phyloP scores from a whole-genome alignment of 2,113 vertebrate genomes.

The Taurulus bubalis region DNA sequence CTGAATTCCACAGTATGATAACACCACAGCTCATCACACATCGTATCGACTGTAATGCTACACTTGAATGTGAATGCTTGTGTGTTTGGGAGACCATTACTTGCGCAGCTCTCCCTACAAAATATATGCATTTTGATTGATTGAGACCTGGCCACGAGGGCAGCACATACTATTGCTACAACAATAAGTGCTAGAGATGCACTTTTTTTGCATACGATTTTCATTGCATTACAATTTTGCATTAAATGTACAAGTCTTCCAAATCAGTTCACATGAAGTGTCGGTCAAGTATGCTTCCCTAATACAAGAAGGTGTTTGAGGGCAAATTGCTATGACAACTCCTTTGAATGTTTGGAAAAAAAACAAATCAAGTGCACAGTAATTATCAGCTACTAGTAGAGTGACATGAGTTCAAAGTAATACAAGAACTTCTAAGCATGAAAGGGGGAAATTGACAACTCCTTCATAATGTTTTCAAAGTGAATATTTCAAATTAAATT shows the following conservation, averaged over 20 bases:
- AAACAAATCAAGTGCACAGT: not conserved
- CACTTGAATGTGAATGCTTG: not conserved
- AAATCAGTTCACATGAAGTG: not conserved
- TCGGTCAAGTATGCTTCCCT: not conserved
- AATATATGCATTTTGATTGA: not conserved
- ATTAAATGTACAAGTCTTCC: not conserved
- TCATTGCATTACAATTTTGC: no score
- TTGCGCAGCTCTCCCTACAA: not conserved
- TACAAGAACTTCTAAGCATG: not conserved
- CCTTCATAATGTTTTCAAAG: not conserved
- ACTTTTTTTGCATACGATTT: no score
- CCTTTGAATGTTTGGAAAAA: not conserved
- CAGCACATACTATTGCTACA: not conserved
- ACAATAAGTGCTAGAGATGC: not conserved
- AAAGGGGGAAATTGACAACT: not conserved
- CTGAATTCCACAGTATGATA: not conserved
- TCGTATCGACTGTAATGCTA: not conserved
- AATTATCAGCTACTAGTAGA: not conserved
- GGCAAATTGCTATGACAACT: not conserved
- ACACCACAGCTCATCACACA: not conserved
- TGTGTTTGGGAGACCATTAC: not conserved
- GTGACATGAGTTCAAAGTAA: not conserved
- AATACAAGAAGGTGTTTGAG: not conserved
- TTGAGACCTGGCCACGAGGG: not conserved
- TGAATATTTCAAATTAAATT: not conserved